Conservation (phyloP, 1,140 invertebrate genomes). For the Riptortus pedestris region DNA sequence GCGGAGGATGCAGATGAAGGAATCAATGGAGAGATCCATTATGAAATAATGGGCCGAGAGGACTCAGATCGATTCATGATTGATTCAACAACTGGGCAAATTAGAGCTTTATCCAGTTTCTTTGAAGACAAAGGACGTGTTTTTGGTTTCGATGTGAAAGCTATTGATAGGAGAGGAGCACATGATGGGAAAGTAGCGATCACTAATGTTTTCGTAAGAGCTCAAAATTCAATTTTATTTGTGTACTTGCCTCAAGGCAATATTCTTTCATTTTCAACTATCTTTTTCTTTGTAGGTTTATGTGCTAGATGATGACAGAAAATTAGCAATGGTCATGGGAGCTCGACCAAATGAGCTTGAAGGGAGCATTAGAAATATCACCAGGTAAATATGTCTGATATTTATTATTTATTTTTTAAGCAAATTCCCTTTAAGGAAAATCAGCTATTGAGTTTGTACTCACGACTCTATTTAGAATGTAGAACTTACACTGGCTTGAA, state of each 20-base stretch:
- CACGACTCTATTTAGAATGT: no score
- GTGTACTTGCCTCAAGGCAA: no score
- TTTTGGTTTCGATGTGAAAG: slow-evolving; percentile 79
- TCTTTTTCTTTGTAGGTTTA: slow-evolving; percentile 51
- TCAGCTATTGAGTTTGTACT: no score
- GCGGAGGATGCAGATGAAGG: slow-evolving; percentile 64
- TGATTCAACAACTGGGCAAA: slow-evolving; percentile 58
- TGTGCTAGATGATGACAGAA: slow-evolving; percentile 65
- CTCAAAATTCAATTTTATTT: slow-evolving; percentile 18
- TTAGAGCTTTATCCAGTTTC: slow-evolving; percentile 57
- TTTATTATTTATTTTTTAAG: no score
- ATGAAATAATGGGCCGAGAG: slow-evolving; percentile 51
- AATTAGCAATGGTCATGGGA: slow-evolving; percentile 64
- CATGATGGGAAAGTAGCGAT: slow-evolving; percentile 69
- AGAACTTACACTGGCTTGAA: no score
- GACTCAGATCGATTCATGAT: slow-evolving; percentile 62
- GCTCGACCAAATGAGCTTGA: slow-evolving; percentile 64
- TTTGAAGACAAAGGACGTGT: slow-evolving; percentile 56
- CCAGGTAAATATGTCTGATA: slow-evolving; percentile 40
- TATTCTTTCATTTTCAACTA: no score
- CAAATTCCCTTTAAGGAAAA: no score
- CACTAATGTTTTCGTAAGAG: slow-evolving; percentile 70
- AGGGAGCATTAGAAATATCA: slow-evolving; percentile 55
- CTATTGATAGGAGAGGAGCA: slow-evolving; percentile 63
- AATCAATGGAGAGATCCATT: slow-evolving; percentile 65